These are phyloP conservation scores for Asteroscopus sphinx DNA, from an alignment of 2,888 invertebrate genomes.

Conservation along the genomic window DNA sequence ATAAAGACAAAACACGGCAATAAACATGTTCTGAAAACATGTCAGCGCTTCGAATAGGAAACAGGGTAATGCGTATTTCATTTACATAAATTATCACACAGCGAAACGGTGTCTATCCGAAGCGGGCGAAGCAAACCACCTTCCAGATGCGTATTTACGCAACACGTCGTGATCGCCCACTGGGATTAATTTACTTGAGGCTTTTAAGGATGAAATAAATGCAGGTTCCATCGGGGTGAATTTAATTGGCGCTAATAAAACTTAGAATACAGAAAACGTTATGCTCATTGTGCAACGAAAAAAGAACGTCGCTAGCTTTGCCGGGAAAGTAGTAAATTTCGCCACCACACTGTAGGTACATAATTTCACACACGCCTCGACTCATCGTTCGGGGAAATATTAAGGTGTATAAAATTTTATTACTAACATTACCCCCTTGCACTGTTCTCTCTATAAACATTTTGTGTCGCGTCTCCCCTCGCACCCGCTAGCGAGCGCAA, in stretches of 20 bases:
- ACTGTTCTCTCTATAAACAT: constrained; percentile 83
- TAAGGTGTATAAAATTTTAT: constrained; percentile 89
- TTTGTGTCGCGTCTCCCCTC: constrained; percentile 77
- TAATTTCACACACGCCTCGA: constrained; percentile 86
- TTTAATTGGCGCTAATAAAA: constrained; percentile 54
- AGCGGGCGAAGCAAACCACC: constrained; percentile 63
- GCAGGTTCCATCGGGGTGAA: constrained; percentile 38
- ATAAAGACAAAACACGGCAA: constrained; percentile 83
- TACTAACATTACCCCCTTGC: constrained; percentile 84
- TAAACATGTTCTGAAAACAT: constrained; percentile 82
- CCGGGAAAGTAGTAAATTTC: constrained; percentile 76
- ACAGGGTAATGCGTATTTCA: constrained; percentile 85
- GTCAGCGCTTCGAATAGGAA: constrained; percentile 79
- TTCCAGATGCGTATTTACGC: constrained; percentile 76
- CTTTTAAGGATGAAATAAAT: constrained; percentile 67
- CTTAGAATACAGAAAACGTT: constrained; percentile 42
- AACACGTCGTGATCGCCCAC: constrained; percentile 75
- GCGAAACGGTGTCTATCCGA: constrained; percentile 74
- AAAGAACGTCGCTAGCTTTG: constrained; percentile 61
- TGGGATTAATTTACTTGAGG: constrained; percentile 78
- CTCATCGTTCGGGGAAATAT: constrained; percentile 87
- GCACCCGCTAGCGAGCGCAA: constrained; percentile 58
- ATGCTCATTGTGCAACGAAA: constrained; percentile 58
- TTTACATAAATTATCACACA: constrained; percentile 86
- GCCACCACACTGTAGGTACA: constrained; percentile 73